Conservation (phyloP, 2,888 invertebrate species). For the Sialis lutaria region DNA sequence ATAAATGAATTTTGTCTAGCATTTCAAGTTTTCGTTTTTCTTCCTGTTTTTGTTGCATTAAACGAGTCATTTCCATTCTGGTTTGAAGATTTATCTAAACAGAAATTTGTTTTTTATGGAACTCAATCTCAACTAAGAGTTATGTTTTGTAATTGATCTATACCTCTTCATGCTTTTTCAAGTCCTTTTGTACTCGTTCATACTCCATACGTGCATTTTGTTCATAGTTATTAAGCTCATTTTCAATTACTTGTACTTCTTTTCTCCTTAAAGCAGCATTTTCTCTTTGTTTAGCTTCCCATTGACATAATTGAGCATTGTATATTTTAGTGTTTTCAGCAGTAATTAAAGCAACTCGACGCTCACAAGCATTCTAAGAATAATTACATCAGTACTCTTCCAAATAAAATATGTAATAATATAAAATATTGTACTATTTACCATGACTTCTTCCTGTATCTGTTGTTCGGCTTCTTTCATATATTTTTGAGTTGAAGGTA, state of each 20-base stretch:
- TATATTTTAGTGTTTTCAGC: neutral
- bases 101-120: no score
- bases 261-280: conserved; percentile 26
- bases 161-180: conserved; percentile 17
- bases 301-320: conserved; percentile 8
- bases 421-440: neutral
- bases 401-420: neutral
- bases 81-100: no score
- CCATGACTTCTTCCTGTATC: conserved; percentile 19
- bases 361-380: neutral
- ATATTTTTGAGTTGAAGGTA: conserved; percentile 20
- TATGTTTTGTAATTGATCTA: conserved; percentile 4
- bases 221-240: conserved; percentile 31
- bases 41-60: no score
- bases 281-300: conserved; percentile 20
- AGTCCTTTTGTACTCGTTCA: conserved; percentile 19
- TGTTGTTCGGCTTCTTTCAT: conserved; percentile 23
- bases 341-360: neutral
- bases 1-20: conserved; percentile 35
- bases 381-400: neutral
- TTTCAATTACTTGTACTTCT: conserved; percentile 27
- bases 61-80: no score
- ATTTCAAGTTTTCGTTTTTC: neutral
- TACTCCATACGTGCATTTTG: conserved; percentile 33
- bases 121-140: no score